These are phyloP conservation scores for Agriopis leucophaearia DNA, from an alignment of 2,888 invertebrate species.

Conservation along the genomic window DNA sequence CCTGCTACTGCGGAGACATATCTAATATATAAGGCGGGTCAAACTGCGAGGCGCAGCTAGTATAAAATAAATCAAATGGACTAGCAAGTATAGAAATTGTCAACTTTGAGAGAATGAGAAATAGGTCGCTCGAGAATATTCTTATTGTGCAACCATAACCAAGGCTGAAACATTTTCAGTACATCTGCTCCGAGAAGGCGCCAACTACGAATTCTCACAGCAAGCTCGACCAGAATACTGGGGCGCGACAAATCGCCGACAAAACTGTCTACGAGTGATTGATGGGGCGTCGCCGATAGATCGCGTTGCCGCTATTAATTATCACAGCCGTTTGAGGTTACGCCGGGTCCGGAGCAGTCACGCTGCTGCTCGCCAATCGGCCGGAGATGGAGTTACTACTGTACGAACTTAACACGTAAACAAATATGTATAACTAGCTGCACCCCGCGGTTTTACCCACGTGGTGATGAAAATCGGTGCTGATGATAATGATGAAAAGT, in stretches of 20 bases:
- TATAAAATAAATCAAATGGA: background rate
- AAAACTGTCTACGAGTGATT: constrained; percentile 69
- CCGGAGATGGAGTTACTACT: constrained; percentile 56
- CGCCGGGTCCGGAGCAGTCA: constrained; percentile 53
- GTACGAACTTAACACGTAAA: no score
- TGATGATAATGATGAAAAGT: no score
- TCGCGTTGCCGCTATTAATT: constrained; percentile 77
- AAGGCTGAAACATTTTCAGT: background rate
- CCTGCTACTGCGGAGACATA: no score
- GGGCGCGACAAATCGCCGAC: constrained; percentile 69
- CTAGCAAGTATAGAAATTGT: no score
- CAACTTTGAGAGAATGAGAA: no score
- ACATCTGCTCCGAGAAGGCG: background rate
- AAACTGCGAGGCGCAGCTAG: no score
- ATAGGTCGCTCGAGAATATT: no score
- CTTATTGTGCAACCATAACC: background rate
- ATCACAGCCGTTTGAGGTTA: constrained; percentile 61
- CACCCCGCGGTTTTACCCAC: no score
- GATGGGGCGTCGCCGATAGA: constrained; percentile 80
- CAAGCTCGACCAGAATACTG: constrained; percentile 26
- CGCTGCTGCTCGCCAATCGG: constrained; percentile 65
- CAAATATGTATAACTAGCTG: no score
- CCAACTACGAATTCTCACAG: background rate
- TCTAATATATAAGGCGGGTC: no score
- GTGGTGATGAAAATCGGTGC: no score